phyloP scores from a whole-genome alignment of 2,888 invertebrate species.

The Dryobotodes eremita region DNA sequence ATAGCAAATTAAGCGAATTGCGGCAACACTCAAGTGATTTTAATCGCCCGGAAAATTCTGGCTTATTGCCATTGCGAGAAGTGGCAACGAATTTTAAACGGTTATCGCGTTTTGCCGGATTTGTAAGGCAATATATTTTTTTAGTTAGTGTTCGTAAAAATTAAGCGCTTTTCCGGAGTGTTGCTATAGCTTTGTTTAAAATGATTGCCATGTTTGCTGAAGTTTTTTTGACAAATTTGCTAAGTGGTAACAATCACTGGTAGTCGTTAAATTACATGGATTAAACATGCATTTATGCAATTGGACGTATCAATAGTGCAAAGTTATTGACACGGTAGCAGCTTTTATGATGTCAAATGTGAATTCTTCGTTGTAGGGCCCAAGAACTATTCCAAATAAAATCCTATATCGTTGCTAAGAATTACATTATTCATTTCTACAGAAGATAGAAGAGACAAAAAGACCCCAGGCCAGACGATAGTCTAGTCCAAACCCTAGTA shows the following conservation, averaged over 20 bases:
- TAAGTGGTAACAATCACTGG: conserved; percentile 9
- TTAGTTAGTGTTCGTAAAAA: conserved; percentile 26
- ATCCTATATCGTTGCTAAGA: neutral
- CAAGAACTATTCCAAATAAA: neutral
- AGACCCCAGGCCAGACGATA: neutral
- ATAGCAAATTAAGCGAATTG: conserved; percentile 57
- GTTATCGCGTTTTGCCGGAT: conserved; percentile 41
- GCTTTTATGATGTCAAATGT: neutral
- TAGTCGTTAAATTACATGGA: neutral
- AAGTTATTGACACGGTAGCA: neutral
- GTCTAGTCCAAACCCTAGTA: conserved; percentile 14
- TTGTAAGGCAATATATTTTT: conserved; percentile 44
- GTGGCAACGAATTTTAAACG: conserved; percentile 58
- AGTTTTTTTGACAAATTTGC: conserved; percentile 25
- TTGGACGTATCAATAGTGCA: neutral
- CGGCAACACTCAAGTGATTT: conserved; percentile 52
- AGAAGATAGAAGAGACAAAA: conserved; percentile 11
- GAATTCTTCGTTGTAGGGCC: no score
- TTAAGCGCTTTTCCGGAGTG: conserved; percentile 39
- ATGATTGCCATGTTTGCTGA: conserved; percentile 19
- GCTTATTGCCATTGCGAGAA: conserved; percentile 60
- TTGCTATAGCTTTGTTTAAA: conserved; percentile 21
- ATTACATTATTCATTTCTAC: neutral
- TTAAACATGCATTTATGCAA: neutral
- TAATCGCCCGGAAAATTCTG: conserved; percentile 58